Base-by-base conservation (phyloP, 2,797 vertebrate genomes). In the Acanthopagrus latus region DNA sequence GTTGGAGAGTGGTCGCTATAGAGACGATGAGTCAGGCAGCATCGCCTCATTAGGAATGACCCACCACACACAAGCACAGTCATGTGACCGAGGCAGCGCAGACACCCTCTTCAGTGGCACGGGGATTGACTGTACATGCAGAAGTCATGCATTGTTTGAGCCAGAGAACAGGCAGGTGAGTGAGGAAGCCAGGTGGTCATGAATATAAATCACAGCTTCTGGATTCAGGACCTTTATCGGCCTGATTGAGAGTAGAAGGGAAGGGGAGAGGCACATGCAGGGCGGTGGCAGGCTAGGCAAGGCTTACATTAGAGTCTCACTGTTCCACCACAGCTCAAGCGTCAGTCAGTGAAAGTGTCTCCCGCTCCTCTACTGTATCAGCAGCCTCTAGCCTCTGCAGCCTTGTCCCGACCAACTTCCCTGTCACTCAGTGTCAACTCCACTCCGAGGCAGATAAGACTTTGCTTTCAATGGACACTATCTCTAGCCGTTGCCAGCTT, bases 1-100 rank as follows among this genome's bases (percentile, higher is more conserved):
- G 72, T 74, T 27, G 71, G 71, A 73, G 85, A 68, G 52, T 33
- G n/a, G 92, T 94, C 89, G 86, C 91, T 91, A 93, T 94, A 92
- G 93, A 91, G 89, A 93, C 89, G 76, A 86, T 81, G 86, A 89
- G 87, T 88, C 89, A 91, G 90, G 85, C 88, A 89, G 84, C 83
- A 86, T 85, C 73, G 72, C 86, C 90, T 94, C 92, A 94, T 94
- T 94, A 94, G 82, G 85, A 90, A 92, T 92, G 91, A 93, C 91
- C 90, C 88, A 89, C 91, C 88, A 85, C 91, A 85, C 89, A 86
- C 91, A 80, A 79, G 71, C 84, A 59, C 43, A 41, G 81, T 90
- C 92, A 94, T 71, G 81, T 93, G 91, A 92, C 86, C 16, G 12
- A 62, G 76, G 65, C 71, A 54, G 78, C 44, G 76, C 83, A 91